Evolutionary conservation across 64 coral and sea anemone species (phyloP), one percentile per base, ranked within the genome.

Genomic region (Montipora cactus): DNA sequence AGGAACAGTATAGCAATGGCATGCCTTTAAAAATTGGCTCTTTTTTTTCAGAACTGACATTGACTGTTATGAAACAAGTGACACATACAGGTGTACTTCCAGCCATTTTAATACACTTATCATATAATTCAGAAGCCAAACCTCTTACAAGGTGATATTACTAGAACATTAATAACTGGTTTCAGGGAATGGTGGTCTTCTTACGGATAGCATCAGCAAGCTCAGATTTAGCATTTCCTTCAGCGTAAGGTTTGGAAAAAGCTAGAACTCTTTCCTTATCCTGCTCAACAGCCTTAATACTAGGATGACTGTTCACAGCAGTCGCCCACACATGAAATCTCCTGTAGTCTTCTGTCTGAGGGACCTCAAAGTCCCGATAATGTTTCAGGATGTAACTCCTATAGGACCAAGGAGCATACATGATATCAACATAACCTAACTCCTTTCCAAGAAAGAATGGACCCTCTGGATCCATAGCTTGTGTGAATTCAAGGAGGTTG

Each of bases 341-440:
- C 12, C 9, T 85, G 8, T 77, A 77, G n/a, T 77, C 86, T 6
- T 84, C 81, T 37, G 83, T 87, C 66, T 80, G 44, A 1, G 91
- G 91, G 4, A 93, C 62, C 49, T 87, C 75, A 88, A 93, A 87
- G 23, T 23, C 23, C 23, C 91, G 82, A 45, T 79, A 93, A 69
- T 79, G 86, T 46, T 93, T 85, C 19, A 93, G 37, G 16, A 88
- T 87, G 44, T 12, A 67, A 21, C 87, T 62, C 19, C 91, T 93
- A 12, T n/a, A 78, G 23, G 83, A 83, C 75, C 75, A 90, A 14
- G 88, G 88, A 48, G 88, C 88, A 90, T 67, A 90, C 74, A 90
- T 90, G 37, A 90, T 90, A 18, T 90, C 88, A 22, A 90, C 88
- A 79, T 79, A 90, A 79, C 88, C 75, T 37, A 90, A 53, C n/a